Base-by-base conservation (phyloP, 2,797 vertebrate genomes). In the Aphelocoma californica region DNA sequence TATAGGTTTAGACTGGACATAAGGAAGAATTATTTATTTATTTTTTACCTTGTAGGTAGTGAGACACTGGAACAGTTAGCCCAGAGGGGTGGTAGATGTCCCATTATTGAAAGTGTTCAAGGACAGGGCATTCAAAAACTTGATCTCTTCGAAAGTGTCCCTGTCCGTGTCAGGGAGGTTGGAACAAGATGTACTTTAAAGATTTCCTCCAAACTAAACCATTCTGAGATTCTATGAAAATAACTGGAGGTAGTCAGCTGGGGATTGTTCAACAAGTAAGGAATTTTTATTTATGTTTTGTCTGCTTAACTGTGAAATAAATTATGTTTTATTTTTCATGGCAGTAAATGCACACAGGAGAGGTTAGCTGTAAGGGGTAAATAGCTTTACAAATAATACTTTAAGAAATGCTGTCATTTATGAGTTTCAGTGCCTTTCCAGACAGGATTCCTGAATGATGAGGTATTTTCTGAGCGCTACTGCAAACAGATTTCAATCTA, bases 151-250 rank as follows among this genome's bases (percentile, higher is more conserved):
- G 24, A 57, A 12, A 6, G 3, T 32, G 11, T 16, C 34, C 11
- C 21, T 48, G 16, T 4, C 18, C 14, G 7, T 12, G 44, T 31
- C 38, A 48, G 16, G 25, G 20, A 16, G 10, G 6, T 34, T 42
- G 10, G 24, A 69, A 58, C 0, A 0, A 56, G 19, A 48, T 3
- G 5, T n/a, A 17, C 16, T 48, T 64, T 29, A 29, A 64, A 40
- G 25, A n/a, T 29, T 64, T 13, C 7, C 16, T 56, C 24, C 8
- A n/a, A 16, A 3, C 10, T 24, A 24, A 64, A 56, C 19, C 13
- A 47, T 47, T 73, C 25, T 56, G 34, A 48, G 25, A 47, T 47
- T 16, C 29, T 8, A 16, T 24, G 4, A 38, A 65, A 56, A 31
- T 29, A 74, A 50, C 28, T 26, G 11, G 20, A 62, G 7, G 6